phyloP scores from a whole-genome alignment of 2,113 vertebrate genomes.

The Bolborhynchus lineola region DNA sequence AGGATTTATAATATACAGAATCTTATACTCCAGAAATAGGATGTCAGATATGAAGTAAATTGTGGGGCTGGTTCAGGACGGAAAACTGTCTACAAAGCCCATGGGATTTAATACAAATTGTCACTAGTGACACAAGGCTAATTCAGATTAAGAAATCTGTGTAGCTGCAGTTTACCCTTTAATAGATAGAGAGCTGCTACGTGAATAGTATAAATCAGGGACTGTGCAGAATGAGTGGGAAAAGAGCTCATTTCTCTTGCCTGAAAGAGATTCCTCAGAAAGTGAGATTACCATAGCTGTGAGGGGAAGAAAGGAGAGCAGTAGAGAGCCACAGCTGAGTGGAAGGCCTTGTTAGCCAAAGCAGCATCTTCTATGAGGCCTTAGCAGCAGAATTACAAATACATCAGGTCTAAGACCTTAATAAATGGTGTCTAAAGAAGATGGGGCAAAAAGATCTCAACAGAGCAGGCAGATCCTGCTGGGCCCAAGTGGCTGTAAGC shows the following conservation, averaged over 20 bases:
- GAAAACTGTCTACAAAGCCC: neutral
- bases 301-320: fast-evolving
- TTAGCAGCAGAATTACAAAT: neutral
- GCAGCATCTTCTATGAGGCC: neutral
- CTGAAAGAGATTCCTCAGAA: neutral
- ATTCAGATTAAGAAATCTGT: neutral
- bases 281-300: neutral
- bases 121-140: neutral
- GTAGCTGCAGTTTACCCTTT: neutral
- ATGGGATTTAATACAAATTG: neutral
- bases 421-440: neutral
- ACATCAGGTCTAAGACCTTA: neutral
- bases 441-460: neutral
- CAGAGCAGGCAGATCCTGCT: neutral
- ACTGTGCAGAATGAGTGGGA: neutral
- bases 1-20: neutral
- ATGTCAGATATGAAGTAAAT: neutral
- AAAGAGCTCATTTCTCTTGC: neutral
- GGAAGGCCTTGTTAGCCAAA: neutral
- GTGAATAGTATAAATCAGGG: neutral
- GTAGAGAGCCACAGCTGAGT: neutral
- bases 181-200: neutral
- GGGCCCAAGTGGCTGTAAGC: neutral
- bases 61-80: neutral
- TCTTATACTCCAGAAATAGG: neutral